Evolutionary conservation across 2,113 vertebrate species (phyloP).

Genomic region (Shinisaurus crocodilurus): DNA sequence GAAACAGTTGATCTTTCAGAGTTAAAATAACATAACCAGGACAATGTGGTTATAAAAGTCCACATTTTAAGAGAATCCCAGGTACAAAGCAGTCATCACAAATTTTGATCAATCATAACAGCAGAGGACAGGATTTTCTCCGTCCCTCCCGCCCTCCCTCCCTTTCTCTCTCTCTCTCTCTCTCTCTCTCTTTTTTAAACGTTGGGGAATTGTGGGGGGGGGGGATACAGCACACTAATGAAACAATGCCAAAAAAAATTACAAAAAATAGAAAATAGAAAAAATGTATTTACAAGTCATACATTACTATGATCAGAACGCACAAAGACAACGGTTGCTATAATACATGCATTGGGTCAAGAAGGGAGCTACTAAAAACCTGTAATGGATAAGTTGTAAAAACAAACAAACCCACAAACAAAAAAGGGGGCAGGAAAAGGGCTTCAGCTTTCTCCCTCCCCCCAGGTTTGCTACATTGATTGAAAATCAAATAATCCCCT

Average conservation of each 20-base stretch:
- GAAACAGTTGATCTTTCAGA: slow-evolving; percentile 15
- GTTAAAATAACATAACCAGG: slow-evolving; percentile 48
- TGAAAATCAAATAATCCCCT: slow-evolving; percentile 71
- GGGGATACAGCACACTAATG: slow-evolving; percentile 83
- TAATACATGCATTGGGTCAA: slow-evolving; percentile 81
- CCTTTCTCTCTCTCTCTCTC: no score
- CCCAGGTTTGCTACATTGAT: slow-evolving; percentile 79
- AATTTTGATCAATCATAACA: slow-evolving; percentile 77
- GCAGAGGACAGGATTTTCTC: slow-evolving; percentile 69
- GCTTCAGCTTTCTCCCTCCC: slow-evolving; percentile 68
- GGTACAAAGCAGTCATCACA: slow-evolving; percentile 68
- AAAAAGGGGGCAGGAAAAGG: slow-evolving; percentile 21
- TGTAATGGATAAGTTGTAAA: slow-evolving; percentile 66
- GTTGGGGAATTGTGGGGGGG: slow-evolving; percentile 72
- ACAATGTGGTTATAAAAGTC: slow-evolving; percentile 52
- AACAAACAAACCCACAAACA: slow-evolving; percentile 4
- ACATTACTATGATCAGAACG: slow-evolving; percentile 84
- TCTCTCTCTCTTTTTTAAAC: slow-evolving; percentile 53
- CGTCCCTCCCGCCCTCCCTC: neutral
- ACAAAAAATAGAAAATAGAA: slow-evolving; percentile 86
- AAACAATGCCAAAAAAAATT: slow-evolving; percentile 83
- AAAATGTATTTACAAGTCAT: slow-evolving; percentile 89
- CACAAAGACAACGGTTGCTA: slow-evolving; percentile 80
- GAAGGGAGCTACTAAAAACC: slow-evolving; percentile 73
- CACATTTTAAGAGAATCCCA: slow-evolving; percentile 57